These are phyloP conservation scores for Drosophila silvestris DNA, from an alignment of 2,888 invertebrate species.

Conservation along the genomic window DNA sequence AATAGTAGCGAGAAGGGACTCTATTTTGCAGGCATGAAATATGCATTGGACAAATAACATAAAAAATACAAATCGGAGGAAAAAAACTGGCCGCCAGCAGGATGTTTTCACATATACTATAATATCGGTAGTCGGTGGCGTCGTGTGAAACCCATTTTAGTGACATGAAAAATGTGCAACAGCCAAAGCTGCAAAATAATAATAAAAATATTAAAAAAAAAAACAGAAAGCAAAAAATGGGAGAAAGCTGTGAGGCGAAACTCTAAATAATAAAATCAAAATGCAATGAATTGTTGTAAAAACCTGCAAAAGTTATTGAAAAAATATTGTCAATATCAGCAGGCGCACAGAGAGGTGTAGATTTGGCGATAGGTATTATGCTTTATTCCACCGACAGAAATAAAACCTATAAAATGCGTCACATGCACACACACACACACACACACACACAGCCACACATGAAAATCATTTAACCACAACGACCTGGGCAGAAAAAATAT, in stretches of 20 bases:
- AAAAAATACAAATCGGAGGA: not conserved
- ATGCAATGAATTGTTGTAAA: conserved; percentile 69
- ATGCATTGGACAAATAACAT: conserved; percentile 36
- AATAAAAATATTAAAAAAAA: conserved; percentile 7
- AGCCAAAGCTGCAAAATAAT: conserved; percentile 18
- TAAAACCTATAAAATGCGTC: conserved; percentile 24
- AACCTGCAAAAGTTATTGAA: conserved; percentile 67
- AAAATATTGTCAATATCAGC: conserved; percentile 72
- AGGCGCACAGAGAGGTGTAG: conserved; percentile 11
- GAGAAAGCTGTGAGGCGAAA: conserved; percentile 20
- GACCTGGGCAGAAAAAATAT: conserved; percentile 39
- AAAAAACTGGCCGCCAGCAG: not conserved
- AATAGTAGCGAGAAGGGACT: not conserved
- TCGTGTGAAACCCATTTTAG: conserved; percentile 69
- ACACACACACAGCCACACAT: conserved; percentile 6
- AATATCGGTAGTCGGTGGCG: conserved; percentile 34
- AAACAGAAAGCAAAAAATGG: conserved; percentile 10
- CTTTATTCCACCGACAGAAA: conserved; percentile 17
- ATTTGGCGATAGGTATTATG: not conserved
- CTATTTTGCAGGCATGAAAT: conserved; percentile 33
- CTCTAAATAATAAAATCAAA: conserved; percentile 80
- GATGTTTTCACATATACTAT: conserved; percentile 27
- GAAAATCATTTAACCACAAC: conserved; percentile 74
- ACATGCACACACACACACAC: not conserved
- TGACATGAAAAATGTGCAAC: conserved; percentile 81